Conservation (phyloP, 2,113 vertebrate genomes). For the Thryonomys swinderianus region DNA sequence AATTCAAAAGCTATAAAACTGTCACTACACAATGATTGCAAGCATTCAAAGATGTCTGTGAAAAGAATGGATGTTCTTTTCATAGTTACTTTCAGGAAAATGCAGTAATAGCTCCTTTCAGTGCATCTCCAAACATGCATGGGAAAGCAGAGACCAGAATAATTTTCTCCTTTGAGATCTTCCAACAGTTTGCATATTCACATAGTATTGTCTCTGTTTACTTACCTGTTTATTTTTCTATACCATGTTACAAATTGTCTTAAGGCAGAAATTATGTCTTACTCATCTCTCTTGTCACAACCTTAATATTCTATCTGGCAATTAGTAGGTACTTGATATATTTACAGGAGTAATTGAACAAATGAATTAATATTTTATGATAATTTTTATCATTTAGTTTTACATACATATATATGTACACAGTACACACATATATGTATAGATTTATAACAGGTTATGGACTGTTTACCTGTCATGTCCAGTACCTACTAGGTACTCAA, state of each 20-base stretch:
- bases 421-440: background rate
- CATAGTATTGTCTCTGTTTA: constrained; percentile 5
- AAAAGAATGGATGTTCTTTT: constrained; percentile 50
- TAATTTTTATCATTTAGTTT: background rate
- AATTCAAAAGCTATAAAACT: constrained; percentile 54
- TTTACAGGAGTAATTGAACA: constrained; percentile 29
- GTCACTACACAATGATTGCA: background rate
- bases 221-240: constrained; percentile 69
- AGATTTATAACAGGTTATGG: background rate
- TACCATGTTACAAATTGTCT: constrained; percentile 32
- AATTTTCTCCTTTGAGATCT: background rate
- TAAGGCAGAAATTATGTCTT: constrained; percentile 22
- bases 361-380: constrained; percentile 44
- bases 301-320: constrained; percentile 17
- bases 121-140: background rate
- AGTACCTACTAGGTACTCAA: constrained; percentile 7
- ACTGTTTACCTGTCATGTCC: background rate
- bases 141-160: background rate
- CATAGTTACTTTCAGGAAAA: constrained; percentile 24
- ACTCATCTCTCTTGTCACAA: constrained; percentile 20
- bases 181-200: constrained; percentile 18
- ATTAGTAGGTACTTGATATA: background rate
- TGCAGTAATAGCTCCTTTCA: background rate
- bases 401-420: background rate
- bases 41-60: background rate